These are phyloP conservation scores for Drosophila rhopaloa DNA, from an alignment of 1,140 invertebrate species.

Conservation along the genomic window DNA sequence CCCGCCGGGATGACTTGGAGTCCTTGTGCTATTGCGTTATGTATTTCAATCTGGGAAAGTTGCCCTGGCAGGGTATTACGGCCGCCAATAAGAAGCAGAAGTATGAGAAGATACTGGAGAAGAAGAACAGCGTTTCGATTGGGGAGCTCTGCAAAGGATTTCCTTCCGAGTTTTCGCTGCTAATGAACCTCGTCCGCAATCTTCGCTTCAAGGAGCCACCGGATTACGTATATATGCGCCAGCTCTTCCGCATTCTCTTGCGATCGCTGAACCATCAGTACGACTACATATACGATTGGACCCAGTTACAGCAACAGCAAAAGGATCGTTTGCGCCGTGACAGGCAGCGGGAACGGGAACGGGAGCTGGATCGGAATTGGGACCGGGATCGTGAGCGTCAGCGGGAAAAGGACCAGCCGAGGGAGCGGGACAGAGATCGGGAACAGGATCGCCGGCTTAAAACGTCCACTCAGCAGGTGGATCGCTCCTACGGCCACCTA, in stretches of 20 bases:
- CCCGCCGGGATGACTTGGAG: slow-evolving; percentile 95
- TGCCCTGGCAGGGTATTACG: slow-evolving; percentile 98
- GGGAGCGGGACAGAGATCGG: not conserved
- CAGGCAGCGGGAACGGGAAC: slow-evolving; percentile 17
- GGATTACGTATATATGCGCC: slow-evolving; percentile 97
- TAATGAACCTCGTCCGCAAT: slow-evolving; percentile 97
- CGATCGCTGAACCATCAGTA: slow-evolving; percentile 98
- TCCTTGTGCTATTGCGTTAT: slow-evolving; percentile 99
- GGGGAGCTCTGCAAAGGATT: slow-evolving; percentile 96
- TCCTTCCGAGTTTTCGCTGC: slow-evolving; percentile 96
- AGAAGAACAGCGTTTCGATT: slow-evolving; percentile 98
- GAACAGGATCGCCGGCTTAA: slow-evolving; percentile 1
- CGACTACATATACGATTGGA: slow-evolving; percentile 99
- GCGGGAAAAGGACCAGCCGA: not conserved
- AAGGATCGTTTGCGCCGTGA: slow-evolving; percentile 42
- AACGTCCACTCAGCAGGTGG: slow-evolving; percentile 7
- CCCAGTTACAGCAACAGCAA: slow-evolving; percentile 89
- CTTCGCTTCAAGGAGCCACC: slow-evolving; percentile 98
- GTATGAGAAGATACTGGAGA: slow-evolving; percentile 98
- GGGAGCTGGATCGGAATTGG: not conserved
- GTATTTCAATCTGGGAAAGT: slow-evolving; percentile 98
- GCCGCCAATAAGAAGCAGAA: slow-evolving; percentile 98
- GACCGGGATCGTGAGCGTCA: slow-evolving; percentile 1
- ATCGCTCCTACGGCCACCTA: not conserved
- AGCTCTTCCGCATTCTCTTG: slow-evolving; percentile 98